phyloP scores from a whole-genome alignment of 2,888 invertebrate species.

The Dicyrtoma fusca region DNA sequence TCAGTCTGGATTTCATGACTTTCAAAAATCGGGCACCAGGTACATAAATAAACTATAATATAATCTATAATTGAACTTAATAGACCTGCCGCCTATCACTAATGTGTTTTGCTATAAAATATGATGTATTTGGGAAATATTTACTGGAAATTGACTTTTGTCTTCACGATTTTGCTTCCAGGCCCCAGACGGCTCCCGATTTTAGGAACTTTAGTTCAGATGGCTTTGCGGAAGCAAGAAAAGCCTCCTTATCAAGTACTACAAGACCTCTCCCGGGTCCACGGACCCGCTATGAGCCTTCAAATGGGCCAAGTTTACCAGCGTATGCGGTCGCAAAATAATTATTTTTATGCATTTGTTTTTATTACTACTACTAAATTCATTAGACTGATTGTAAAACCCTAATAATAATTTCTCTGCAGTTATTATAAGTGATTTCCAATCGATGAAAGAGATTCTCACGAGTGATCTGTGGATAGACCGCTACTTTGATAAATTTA shows the following conservation, averaged over 20 bases:
- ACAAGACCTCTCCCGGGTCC: not conserved
- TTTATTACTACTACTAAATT: not conserved
- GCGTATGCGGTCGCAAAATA: not conserved
- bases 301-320: not conserved
- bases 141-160: too few relatives aligned
- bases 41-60: too few relatives aligned
- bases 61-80: too few relatives aligned
- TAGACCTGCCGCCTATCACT: too few relatives aligned
- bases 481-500: constrained; percentile 43
- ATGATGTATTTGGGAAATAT: too few relatives aligned
- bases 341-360: not conserved
- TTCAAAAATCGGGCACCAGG: too few relatives aligned
- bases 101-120: too few relatives aligned
- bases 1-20: too few relatives aligned
- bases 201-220: not conserved
- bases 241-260: constrained; percentile 3
- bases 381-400: not conserved
- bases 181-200: not conserved
- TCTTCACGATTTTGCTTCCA: too few relatives aligned
- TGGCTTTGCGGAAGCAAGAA: not conserved
- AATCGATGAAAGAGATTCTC: constrained; percentile 42
- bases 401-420: too few relatives aligned
- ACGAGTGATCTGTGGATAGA: constrained; percentile 39
- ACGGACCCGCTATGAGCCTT: constrained; percentile 5
- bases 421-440: constrained; percentile 47